Conservation (phyloP, 2,113 vertebrate genomes). For the Corvus cornix region DNA sequence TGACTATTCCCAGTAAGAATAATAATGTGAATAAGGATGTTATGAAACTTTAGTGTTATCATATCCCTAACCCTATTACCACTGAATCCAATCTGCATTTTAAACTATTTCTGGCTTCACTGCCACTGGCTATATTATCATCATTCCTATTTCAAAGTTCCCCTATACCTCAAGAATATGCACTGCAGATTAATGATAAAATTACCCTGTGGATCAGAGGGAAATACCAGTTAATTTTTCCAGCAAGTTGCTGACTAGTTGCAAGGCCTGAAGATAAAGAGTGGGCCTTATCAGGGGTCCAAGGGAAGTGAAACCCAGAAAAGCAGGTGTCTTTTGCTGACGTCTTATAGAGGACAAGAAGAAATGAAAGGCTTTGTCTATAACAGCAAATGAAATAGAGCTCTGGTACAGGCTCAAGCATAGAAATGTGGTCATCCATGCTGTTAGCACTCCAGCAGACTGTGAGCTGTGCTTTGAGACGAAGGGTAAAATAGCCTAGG, state of each 20-base stretch:
- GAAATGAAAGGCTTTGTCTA: not conserved
- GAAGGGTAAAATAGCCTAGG: not conserved
- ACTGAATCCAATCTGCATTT: not conserved
- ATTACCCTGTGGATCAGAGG: not conserved
- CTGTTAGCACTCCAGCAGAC: not conserved
- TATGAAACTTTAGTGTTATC: not conserved
- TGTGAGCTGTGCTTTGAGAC: not conserved
- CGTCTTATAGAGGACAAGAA: not conserved
- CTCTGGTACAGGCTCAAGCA: not conserved
- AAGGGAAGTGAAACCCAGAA: not conserved
- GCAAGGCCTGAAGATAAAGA: not conserved
- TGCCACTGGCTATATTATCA: not conserved
- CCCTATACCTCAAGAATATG: not conserved
- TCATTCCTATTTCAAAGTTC: not conserved
- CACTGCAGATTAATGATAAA: not conserved
- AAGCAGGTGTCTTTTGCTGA: not conserved
- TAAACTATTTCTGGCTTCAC: not conserved
- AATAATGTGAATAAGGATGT: not conserved
- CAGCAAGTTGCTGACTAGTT: not conserved
- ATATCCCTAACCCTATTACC: not conserved
- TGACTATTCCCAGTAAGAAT: not conserved
- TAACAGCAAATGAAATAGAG: not conserved
- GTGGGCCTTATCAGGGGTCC: not conserved
- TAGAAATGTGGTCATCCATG: not conserved
- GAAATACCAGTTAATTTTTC: not conserved